These are phyloP conservation scores for Agriopis leucophaearia DNA, from an alignment of 2,888 invertebrate genomes.

Conservation along the genomic window DNA sequence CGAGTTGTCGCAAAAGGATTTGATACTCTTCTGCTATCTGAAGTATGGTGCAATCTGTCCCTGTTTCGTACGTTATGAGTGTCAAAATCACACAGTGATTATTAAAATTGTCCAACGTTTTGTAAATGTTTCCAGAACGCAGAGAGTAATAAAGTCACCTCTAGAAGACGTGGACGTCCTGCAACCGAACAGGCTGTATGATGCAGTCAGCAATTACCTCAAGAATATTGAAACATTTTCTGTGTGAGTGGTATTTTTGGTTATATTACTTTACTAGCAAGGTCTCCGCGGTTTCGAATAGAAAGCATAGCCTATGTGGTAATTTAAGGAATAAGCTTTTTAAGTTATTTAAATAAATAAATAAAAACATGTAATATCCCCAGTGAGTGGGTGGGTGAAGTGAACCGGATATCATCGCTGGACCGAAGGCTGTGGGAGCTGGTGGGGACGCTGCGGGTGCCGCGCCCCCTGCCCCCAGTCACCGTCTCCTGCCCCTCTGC, in stretches of 20 bases:
- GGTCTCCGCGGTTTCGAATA: too few species aligned
- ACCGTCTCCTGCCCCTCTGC: slow-evolving; percentile 56
- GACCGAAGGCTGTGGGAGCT: slow-evolving; percentile 65
- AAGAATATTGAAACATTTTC: slow-evolving; percentile 62
- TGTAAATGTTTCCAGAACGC: slow-evolving; percentile 47
- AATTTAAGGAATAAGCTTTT: too few species aligned
- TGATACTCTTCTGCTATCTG: too few species aligned
- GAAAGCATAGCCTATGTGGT: too few species aligned
- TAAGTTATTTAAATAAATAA: too few species aligned
- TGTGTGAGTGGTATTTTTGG: slow-evolving; percentile 54
- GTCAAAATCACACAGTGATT: too few species aligned
- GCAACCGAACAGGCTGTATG: slow-evolving; percentile 55
- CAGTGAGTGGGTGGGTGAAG: slow-evolving; percentile 71
- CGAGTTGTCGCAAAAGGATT: too few species aligned
- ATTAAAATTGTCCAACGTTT: background rate
- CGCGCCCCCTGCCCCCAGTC: slow-evolving; percentile 61
- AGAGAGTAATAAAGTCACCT: slow-evolving; percentile 51
- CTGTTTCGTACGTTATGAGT: too few species aligned
- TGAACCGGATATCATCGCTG: slow-evolving; percentile 53
- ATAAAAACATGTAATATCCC: background rate
- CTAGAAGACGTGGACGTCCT: slow-evolving; percentile 56
- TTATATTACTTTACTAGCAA: too few species aligned
- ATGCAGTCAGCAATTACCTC: slow-evolving; percentile 61
- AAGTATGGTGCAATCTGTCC: too few species aligned
- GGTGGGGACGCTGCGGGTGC: slow-evolving; percentile 61